Evolutionary conservation across 1,140 invertebrate genomes (phyloP).

Genomic region (Drosophila arawakana): DNA sequence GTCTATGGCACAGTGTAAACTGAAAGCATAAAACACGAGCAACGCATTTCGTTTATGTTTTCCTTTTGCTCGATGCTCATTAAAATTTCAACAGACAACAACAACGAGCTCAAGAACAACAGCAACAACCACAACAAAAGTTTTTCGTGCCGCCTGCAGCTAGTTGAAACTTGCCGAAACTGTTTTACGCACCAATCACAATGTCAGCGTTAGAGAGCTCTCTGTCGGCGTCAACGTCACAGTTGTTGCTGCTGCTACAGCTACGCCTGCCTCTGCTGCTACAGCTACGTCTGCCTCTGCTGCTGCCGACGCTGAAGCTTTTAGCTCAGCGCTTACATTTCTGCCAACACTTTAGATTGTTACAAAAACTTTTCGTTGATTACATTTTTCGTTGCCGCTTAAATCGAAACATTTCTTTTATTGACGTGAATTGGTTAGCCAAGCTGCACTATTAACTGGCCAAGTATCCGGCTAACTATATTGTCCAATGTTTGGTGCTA

Average conservation of each 20-base stretch:
- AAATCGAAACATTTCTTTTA: conserved; percentile 11
- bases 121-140: too few relatives aligned
- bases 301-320: conserved; percentile 10
- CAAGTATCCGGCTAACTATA: not conserved
- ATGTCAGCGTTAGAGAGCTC: not conserved
- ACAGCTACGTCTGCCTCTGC: too few relatives aligned
- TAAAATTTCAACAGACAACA: conserved; percentile 49
- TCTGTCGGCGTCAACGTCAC: conserved; percentile 5
- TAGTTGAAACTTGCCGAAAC: conserved; percentile 57
- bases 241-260: not conserved
- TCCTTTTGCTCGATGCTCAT: conserved; percentile 40
- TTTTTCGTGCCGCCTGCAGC: conserved; percentile 39
- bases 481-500: conserved; percentile 14
- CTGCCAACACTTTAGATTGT: conserved; percentile 10
- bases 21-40: conserved; percentile 11
- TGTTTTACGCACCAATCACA: conserved; percentile 45
- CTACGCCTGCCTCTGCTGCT: not conserved
- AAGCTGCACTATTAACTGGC: conserved; percentile 6
- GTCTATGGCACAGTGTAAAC: too few relatives aligned
- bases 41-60: conserved; percentile 31
- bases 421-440: not conserved
- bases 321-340: conserved; percentile 2
- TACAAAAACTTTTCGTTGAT: conserved; percentile 37
- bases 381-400: conserved; percentile 18
- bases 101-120: not conserved